Conservation (phyloP, 2,888 invertebrate genomes). For the Onthophagus sagittarius region DNA sequence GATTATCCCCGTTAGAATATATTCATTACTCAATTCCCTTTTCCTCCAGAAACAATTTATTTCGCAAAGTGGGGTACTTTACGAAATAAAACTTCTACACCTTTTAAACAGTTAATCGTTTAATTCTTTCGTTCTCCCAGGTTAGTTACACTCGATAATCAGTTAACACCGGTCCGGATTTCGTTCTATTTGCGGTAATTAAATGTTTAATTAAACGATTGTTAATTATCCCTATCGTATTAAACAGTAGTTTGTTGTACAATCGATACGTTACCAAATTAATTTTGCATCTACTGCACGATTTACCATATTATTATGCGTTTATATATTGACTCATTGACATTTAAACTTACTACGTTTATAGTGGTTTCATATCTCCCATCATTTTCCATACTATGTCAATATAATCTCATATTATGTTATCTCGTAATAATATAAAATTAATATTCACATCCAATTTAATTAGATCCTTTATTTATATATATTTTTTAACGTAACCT, state of each 20-base stretch:
- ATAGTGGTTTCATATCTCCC: background rate
- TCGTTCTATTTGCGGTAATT: background rate
- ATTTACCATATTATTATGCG: background rate
- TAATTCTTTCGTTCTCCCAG: background rate
- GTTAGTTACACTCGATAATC: background rate
- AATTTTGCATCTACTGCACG: background rate
- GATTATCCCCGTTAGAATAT: background rate
- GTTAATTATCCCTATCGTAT: constrained; percentile 1
- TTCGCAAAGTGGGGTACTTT: background rate
- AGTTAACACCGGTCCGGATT: background rate
- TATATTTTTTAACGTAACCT: too few relatives aligned
- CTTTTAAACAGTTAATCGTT: background rate
- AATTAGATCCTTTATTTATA: too few relatives aligned
- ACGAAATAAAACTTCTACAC: background rate
- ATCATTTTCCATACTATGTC: background rate
- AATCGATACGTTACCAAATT: background rate
- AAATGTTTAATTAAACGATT: constrained; percentile 7
- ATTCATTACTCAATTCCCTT: background rate
- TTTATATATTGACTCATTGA: background rate
- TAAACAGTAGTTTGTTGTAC: background rate
- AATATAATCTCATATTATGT: too few relatives aligned
- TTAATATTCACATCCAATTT: too few relatives aligned
- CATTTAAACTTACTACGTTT: background rate
- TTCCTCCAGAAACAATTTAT: background rate
- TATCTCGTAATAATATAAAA: too few relatives aligned